Percentiles rank a stretch among this genome's conserved stretches.
These are phyloP conservation scores for Coelopa frigida DNA, from an alignment of 1,140 invertebrate species.

Conservation along the genomic window DNA sequence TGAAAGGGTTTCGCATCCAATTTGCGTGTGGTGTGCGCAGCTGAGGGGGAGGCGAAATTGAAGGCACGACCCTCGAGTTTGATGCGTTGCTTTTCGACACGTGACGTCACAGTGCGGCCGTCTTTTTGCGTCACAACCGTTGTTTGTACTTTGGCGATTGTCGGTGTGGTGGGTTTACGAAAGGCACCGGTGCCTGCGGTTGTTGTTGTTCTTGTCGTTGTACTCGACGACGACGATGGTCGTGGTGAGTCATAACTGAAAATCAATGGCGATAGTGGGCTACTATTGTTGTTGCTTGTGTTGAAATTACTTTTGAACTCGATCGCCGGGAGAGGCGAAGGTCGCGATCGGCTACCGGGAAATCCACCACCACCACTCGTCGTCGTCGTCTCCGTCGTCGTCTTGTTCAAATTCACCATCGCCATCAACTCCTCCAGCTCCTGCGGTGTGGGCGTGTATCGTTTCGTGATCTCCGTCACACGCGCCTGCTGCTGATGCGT, in stretches of 20 bases:
- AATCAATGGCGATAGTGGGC: constrained; percentile 2
- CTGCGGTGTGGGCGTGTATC: constrained; percentile 27
- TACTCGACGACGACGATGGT: neutral
- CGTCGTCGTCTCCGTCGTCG: constrained; percentile 2
- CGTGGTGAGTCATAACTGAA: constrained; percentile 10
- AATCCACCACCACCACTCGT: neutral
- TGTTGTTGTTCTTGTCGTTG: too few relatives aligned
- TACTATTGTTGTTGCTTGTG: constrained; percentile 2
- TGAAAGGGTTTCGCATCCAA: constrained; percentile 13
- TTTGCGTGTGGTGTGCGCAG: too few relatives aligned
- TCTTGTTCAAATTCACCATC: constrained; percentile 19
- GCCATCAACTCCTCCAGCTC: constrained; percentile 27
- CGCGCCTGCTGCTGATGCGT: constrained; percentile 30
- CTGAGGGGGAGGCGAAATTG: too few relatives aligned
- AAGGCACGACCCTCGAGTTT: too few relatives aligned
- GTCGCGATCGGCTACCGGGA: neutral
- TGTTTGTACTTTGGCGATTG: constrained; percentile 24
- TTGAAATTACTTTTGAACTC: too few relatives aligned
- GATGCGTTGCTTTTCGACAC: constrained; percentile 24
- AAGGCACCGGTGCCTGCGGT: neutral
- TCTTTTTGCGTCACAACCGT: constrained; percentile 31
- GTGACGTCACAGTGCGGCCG: constrained; percentile 28
- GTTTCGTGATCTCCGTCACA: constrained; percentile 30
- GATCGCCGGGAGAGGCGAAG: too few relatives aligned
- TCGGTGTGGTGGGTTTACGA: constrained; percentile 14